Conservation (phyloP, 2,113 vertebrate genomes). For the Peucedramus taeniatus region DNA sequence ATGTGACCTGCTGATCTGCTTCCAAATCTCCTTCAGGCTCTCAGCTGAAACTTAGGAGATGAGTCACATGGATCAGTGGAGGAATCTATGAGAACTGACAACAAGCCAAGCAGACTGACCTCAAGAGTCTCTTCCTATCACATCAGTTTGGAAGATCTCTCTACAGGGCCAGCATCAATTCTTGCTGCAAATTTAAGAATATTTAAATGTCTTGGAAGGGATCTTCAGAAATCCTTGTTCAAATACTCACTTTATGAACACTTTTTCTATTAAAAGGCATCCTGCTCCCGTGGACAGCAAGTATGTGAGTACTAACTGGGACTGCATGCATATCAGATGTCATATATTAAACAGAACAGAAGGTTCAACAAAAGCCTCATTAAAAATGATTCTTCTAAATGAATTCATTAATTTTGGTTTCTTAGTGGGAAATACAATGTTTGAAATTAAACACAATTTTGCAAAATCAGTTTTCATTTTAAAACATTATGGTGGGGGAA, state of each 20-base stretch:
- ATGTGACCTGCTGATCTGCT: constrained; percentile 4
- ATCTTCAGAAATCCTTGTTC: not conserved
- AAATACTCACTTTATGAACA: not conserved
- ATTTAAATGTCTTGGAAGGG: not conserved
- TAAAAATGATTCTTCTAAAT: not conserved
- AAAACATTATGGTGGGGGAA: not conserved
- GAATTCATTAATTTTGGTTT: not conserved
- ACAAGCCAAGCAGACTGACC: not conserved
- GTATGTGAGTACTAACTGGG: not conserved
- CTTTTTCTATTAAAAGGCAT: not conserved
- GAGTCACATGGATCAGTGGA: not conserved
- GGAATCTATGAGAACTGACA: not conserved
- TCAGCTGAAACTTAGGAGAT: not conserved
- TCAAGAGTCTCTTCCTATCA: not conserved
- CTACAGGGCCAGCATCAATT: not conserved
- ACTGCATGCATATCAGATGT: not conserved
- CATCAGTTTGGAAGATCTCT: not conserved
- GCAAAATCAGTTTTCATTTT: not conserved
- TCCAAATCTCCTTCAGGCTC: not conserved
- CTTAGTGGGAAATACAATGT: not conserved
- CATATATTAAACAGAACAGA: not conserved
- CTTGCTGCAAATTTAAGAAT: not conserved
- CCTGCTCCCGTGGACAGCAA: not conserved
- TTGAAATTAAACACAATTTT: not conserved
- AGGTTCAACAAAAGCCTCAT: not conserved